These are phyloP conservation scores for Liasis olivaceus DNA, from an alignment of 2,797 vertebrate species.

Conservation along the genomic window DNA sequence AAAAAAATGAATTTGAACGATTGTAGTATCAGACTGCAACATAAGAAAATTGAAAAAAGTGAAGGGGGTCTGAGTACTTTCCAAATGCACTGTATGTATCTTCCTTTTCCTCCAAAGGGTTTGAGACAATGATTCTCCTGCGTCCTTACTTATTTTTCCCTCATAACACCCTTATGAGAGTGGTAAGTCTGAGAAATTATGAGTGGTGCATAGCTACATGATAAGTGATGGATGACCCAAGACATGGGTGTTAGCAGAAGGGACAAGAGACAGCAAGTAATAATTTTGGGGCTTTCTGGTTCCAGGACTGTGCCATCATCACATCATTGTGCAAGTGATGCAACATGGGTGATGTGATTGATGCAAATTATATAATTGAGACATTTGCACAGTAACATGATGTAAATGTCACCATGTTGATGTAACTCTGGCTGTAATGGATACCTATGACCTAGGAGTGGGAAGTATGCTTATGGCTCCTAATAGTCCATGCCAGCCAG, in stretches of 20 bases:
- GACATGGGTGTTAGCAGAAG: not conserved
- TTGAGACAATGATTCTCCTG: not conserved
- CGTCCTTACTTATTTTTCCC: not conserved
- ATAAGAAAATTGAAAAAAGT: no score
- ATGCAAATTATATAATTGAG: not conserved
- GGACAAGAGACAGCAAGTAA: not conserved
- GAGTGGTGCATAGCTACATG: not conserved
- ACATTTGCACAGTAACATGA: not conserved
- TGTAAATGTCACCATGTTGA: not conserved
- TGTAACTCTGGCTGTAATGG: not conserved
- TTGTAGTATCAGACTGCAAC: no score
- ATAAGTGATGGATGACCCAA: no score
- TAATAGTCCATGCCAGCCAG: not conserved
- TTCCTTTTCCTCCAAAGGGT: not conserved
- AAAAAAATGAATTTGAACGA: no score
- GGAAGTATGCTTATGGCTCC: not conserved
- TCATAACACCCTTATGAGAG: not conserved
- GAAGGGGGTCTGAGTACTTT: no score
- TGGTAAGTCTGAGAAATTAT: not conserved
- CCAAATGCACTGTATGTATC: not conserved
- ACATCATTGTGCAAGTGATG: not conserved
- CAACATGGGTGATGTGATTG: not conserved
- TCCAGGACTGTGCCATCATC: not conserved
- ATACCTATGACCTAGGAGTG: not conserved
- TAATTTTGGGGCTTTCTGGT: not conserved